phyloP scores from a whole-genome alignment of 35 echinoderm and acorn worm species.

The Apostichopus japonicus region DNA sequence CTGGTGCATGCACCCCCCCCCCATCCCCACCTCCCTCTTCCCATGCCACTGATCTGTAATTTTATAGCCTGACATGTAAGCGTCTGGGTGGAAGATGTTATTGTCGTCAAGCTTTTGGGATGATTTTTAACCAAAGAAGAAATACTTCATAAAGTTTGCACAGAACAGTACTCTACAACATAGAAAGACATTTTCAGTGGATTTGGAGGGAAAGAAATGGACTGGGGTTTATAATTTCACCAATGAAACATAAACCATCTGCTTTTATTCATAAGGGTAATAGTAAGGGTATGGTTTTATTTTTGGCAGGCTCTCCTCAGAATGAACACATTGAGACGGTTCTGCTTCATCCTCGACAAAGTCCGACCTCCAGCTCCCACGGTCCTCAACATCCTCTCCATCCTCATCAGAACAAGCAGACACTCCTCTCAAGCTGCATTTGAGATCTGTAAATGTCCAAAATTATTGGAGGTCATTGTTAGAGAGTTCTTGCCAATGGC shows the following conservation, averaged over 20 bases:
- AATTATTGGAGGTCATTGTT: constrained; percentile 72
- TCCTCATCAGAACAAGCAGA: constrained; percentile 76
- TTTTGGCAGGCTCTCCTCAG: constrained; percentile 74
- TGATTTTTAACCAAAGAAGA: too few species aligned
- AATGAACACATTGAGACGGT: constrained; percentile 77
- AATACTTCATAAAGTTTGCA: too few species aligned
- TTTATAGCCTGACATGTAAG: too few species aligned
- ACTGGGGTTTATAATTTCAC: background rate
- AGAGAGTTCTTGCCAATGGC: constrained; percentile 78
- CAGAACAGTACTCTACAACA: too few species aligned
- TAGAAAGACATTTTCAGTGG: too few species aligned
- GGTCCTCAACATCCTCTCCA: constrained; percentile 74
- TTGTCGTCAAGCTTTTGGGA: too few species aligned
- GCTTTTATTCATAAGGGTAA: background rate
- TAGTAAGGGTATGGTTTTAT: background rate
- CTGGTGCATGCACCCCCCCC: too few species aligned
- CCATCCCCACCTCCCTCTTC: too few species aligned
- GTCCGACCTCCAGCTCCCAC: constrained; percentile 79
- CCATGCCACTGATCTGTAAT: too few species aligned
- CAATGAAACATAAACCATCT: background rate
- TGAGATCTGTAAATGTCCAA: constrained; percentile 82
- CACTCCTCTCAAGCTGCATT: constrained; percentile 79
- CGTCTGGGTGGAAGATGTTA: too few species aligned
- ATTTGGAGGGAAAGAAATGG: too few species aligned
- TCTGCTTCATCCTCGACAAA: constrained; percentile 93